phyloP scores from a whole-genome alignment of 2,113 vertebrate genomes.

The Lagopus leucura region DNA sequence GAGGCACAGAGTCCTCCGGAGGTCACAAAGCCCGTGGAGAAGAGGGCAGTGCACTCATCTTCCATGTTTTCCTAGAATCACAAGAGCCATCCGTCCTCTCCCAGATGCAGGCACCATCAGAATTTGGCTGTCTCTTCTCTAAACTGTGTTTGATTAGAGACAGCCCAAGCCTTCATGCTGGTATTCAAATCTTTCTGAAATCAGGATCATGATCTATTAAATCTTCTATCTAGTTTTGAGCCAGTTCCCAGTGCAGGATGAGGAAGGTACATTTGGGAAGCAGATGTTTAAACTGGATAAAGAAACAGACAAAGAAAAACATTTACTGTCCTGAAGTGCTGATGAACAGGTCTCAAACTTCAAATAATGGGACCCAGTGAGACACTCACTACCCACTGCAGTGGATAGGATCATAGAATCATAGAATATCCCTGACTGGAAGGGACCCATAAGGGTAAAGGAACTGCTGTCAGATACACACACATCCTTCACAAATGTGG shows the following conservation, averaged over 20 bases:
- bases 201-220: neutral
- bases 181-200: neutral
- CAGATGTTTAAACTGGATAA: neutral
- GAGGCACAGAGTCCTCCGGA: neutral
- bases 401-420: neutral
- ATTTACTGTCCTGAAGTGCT: neutral
- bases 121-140: neutral
- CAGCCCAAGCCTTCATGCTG: neutral
- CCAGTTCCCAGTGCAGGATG: neutral
- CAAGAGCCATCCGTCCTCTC: neutral
- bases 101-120: neutral
- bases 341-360: neutral
- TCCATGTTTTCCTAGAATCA: neutral
- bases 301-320: neutral
- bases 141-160: neutral
- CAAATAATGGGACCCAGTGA: neutral
- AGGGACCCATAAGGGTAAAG: neutral
- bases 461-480: neutral
- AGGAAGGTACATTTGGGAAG: neutral
- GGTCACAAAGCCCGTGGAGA: neutral
- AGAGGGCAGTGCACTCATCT: neutral
- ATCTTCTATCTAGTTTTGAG: neutral
- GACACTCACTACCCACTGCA: neutral
- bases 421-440: neutral
- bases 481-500: neutral